Evolutionary conservation across 2,888 invertebrate species (phyloP), one percentile per base, ranked within the genome.

Genomic region (Sphaeridia pumilis): DNA sequence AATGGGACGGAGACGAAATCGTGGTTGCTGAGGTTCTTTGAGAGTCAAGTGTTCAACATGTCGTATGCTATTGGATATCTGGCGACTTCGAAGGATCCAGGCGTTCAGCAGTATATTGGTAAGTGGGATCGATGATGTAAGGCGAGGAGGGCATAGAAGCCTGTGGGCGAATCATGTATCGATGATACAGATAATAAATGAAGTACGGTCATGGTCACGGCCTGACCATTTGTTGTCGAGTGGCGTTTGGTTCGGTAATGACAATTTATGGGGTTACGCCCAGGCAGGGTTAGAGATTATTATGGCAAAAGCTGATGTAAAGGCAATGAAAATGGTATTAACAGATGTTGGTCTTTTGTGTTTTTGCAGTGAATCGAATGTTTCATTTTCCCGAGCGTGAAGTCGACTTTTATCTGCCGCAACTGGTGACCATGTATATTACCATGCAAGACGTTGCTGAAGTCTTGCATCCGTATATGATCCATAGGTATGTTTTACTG

Each of bases 21-120:
- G 14, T 75, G 75, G 71, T 74, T 89, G 56, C 76, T 93, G 65
- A 76, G 98, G 67, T 78, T 98, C 68, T 92, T 98, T 71, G 94
- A 98, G 74, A 94, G 95, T 67, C 92, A 90, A 74, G 80, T 94
- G 67, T 93, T 98, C 74, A 93, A 95, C 72, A 93, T 97, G 80
- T 87, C 92, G 64, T 94, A 97, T 80, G 97, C 97, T 60, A 88
- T 98, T 69, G 89, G 90, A 70, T 98, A 98, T 75, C 77, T 98
- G 55, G 95, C 93, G 73, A 93, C 93, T 71, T 93, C 95, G 36
- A 95, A 97, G 74, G 97, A 98, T 71, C 88, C 92, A 35, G 97
- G 95, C 57, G 95, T 97, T 61, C 87, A 95, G 69, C 87, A 88
- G 67, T 98, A 97, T 74, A 83, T 98, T 70, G 97, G 82, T 80